Conservation (phyloP, 2,888 invertebrate species). For the Apamea anceps region DNA sequence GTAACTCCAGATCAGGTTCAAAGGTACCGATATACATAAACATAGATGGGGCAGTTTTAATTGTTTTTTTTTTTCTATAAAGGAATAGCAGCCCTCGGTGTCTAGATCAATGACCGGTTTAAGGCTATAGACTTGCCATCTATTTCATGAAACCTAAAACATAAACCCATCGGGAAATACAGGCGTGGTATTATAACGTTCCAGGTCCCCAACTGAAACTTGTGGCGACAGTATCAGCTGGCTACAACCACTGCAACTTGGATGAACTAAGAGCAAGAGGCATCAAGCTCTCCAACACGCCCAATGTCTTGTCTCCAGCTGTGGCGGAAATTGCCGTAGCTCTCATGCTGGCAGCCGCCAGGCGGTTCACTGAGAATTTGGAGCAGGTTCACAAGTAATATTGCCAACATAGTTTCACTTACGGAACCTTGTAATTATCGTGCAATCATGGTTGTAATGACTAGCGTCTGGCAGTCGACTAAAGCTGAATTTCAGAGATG, state of each 20-base stretch:
- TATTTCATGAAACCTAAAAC: background rate
- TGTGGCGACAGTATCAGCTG: conserved; percentile 96
- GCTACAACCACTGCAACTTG: conserved; percentile 96
- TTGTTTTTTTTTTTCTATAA: background rate
- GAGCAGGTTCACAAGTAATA: conserved; percentile 91
- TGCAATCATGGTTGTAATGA: too few relatives aligned
- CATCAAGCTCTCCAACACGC: conserved; percentile 95
- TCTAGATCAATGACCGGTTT: background rate
- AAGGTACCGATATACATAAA: too few relatives aligned
- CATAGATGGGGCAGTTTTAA: background rate
- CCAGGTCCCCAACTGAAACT: conserved; percentile 94
- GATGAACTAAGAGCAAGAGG: conserved; percentile 93
- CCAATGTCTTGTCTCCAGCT: conserved; percentile 93
- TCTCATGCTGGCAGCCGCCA: conserved; percentile 93
- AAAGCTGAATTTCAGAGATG: background rate
- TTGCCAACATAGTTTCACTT: background rate
- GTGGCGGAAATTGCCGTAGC: conserved; percentile 96
- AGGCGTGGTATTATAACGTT: background rate
- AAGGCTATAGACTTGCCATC: background rate
- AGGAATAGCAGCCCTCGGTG: background rate
- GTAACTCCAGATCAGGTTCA: too few relatives aligned
- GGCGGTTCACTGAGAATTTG: conserved; percentile 95
- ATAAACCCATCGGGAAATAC: background rate
- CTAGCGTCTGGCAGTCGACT: background rate
- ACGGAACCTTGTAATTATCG: background rate